Conservation (phyloP, 2,888 invertebrate species). For the Andrena marginata region DNA sequence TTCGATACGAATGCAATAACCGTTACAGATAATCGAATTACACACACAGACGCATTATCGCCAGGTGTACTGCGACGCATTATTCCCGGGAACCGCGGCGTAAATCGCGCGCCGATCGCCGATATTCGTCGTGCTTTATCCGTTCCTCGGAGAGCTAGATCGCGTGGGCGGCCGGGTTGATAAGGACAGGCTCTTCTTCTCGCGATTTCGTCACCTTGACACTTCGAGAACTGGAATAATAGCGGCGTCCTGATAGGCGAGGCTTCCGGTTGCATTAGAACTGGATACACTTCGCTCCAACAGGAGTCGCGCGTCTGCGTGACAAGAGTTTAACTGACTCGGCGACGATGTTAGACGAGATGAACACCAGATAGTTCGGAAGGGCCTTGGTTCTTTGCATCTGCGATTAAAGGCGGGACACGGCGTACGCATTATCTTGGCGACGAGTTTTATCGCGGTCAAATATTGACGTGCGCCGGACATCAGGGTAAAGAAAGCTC, state of each 20-base stretch:
- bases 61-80: constrained; percentile 64
- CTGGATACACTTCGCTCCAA: not conserved
- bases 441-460: constrained; percentile 62
- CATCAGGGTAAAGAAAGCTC: constrained; percentile 31
- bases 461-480: constrained; percentile 63
- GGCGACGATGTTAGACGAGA: not conserved
- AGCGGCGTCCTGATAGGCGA: not conserved
- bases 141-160: not conserved
- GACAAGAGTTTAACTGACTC: not conserved
- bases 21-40: constrained; percentile 72
- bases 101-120: constrained; percentile 40
- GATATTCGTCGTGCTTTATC: constrained; percentile 34
- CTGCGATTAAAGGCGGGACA: constrained; percentile 38
- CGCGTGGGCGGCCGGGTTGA: constrained; percentile 21
- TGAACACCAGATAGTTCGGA: not conserved
- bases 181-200: constrained; percentile 3
- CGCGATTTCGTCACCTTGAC: constrained; percentile 27
- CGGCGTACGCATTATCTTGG: constrained; percentile 60
- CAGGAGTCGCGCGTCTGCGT: not conserved
- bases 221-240: constrained; percentile 9
- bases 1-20: constrained; percentile 66
- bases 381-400: constrained; percentile 8
- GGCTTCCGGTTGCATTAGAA: not conserved
- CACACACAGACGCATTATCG: constrained; percentile 67
- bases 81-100: constrained; percentile 54